Conservation (phyloP, 2,113 vertebrate species). For the Garra rufa region DNA sequence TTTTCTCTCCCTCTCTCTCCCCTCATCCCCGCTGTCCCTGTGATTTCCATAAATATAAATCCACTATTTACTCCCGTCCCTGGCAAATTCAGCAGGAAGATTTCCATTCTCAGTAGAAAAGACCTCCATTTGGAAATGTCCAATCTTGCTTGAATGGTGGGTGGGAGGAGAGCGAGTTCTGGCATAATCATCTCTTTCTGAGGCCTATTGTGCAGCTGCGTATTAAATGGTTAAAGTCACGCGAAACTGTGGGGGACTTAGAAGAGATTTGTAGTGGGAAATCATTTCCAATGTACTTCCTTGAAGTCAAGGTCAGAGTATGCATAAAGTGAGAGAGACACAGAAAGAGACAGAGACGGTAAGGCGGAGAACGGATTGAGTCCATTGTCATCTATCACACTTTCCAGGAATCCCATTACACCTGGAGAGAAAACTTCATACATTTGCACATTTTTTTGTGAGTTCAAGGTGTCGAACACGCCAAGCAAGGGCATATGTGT, state of each 20-base stretch:
- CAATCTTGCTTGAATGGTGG: conserved; percentile 46
- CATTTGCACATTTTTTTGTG: conserved; percentile 41
- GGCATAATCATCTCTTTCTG: conserved; percentile 52
- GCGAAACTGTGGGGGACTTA: conserved; percentile 45
- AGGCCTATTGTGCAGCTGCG: conserved; percentile 26
- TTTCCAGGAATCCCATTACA: conserved; percentile 41
- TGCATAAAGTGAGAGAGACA: conserved; percentile 19
- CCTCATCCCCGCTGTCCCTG: conserved; percentile 33
- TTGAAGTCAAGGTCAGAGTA: conserved; percentile 54
- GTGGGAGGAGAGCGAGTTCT: conserved; percentile 14
- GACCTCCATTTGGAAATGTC: conserved; percentile 52
- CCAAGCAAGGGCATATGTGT: conserved; percentile 42
- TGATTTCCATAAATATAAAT: conserved; percentile 62
- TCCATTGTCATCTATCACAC: conserved; percentile 38
- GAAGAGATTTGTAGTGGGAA: conserved; percentile 54
- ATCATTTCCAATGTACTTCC: conserved; percentile 57
- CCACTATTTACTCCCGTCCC: conserved; percentile 54
- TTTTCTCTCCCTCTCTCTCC: conserved; percentile 23
- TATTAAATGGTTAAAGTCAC: conserved; percentile 57
- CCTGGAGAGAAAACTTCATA: conserved; percentile 39
- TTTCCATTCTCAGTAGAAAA: conserved; percentile 55
- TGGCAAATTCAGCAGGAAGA: conserved; percentile 53
- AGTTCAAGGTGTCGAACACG: background rate
- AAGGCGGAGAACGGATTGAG: conserved; percentile 2
- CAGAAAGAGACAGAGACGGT: conserved; percentile 5